These are phyloP conservation scores for Bothrops jararaca DNA, from an alignment of 2,113 vertebrate genomes.

Conservation along the genomic window DNA sequence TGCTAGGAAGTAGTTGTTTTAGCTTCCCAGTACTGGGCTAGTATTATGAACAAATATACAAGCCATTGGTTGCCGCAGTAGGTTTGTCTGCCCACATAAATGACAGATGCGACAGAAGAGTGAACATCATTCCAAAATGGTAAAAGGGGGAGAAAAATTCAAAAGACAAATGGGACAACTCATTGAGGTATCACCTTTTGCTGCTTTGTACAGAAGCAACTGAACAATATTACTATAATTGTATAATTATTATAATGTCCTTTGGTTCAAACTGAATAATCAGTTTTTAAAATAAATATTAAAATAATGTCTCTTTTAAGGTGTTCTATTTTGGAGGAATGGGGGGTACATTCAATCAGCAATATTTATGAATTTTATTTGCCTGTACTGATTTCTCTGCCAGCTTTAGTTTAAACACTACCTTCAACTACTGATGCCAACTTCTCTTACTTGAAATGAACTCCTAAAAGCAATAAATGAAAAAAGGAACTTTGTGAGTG, in stretches of 20 bases:
- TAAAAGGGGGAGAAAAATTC: not conserved
- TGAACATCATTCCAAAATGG: not conserved
- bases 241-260: not conserved
- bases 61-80: not conserved
- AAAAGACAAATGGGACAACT: not conserved
- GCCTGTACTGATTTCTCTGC: not conserved
- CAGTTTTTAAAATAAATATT: not conserved
- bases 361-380: not conserved
- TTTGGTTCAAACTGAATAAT: not conserved
- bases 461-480: not conserved
- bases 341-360: not conserved
- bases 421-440: not conserved
- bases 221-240: not conserved
- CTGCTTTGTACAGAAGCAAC: not conserved
- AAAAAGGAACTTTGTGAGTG: not conserved
- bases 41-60: not conserved
- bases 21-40: not conserved
- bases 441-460: not conserved
- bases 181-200: not conserved
- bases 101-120: not conserved
- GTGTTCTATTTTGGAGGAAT: not conserved
- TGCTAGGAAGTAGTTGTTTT: not conserved
- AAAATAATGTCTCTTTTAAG: not conserved
- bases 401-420: not conserved
- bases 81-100: not conserved